Conservation (phyloP, 2,113 vertebrate species). For the Arothron firmamentum region DNA sequence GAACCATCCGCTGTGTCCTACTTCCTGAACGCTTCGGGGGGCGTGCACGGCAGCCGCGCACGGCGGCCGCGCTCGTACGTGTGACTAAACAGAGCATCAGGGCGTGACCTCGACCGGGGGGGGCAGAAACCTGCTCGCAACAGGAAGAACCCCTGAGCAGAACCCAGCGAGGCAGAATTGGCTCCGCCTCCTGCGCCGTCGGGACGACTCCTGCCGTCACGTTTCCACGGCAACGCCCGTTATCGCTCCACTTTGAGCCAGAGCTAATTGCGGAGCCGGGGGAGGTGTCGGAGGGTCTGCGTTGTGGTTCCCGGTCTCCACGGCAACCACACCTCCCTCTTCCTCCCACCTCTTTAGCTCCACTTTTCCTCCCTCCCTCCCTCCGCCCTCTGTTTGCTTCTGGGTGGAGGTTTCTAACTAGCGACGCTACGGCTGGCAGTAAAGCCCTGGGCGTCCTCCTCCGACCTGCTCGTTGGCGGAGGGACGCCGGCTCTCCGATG, state of each 20-base stretch:
- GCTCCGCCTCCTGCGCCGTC: neutral
- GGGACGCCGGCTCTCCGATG: neutral
- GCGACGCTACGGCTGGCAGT: too few species aligned
- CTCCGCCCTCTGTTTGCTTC: too few species aligned
- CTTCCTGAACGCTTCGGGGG: conserved; percentile 17
- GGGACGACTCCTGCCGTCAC: neutral
- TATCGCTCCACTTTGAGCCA: conserved; percentile 9
- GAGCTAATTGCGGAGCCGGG: conserved; percentile 35
- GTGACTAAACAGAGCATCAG: neutral
- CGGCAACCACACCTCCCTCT: conserved; percentile 30
- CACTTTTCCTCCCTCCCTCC: too few species aligned
- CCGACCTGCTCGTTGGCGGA: conserved; percentile 15
- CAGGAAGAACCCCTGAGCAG: too few species aligned
- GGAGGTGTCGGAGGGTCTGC: conserved; percentile 29
- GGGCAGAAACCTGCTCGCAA: neutral
- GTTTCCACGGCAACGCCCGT: conserved; percentile 5
- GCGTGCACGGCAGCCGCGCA: neutral
- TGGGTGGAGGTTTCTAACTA: too few species aligned
- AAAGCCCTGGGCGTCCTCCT: too few species aligned
- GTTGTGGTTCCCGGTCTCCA: conserved; percentile 38
- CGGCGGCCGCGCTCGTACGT: too few species aligned
- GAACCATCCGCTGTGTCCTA: conserved; percentile 10
- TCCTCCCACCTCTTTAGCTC: neutral
- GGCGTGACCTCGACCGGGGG: too few species aligned
- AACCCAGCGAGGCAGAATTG: too few species aligned